A percentile compares a stretch with the other conserved stretches of the same genome.
phyloP scores from a whole-genome alignment of 1,140 invertebrate genomes.

The Doryteuthis pealeii region DNA sequence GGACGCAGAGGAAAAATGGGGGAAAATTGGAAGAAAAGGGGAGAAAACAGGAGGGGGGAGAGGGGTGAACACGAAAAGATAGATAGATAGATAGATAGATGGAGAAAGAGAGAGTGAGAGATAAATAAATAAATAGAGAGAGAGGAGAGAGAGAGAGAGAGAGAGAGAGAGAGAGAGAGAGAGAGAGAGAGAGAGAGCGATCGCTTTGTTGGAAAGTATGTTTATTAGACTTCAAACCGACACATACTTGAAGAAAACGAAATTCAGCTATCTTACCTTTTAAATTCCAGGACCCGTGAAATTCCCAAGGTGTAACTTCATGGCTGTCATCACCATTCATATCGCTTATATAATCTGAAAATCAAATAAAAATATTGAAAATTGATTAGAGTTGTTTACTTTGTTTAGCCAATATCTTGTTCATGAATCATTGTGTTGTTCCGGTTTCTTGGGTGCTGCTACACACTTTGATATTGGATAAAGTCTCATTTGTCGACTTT shows the following conservation, averaged over 20 bases:
- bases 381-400: no score
- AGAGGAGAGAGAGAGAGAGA: neutral
- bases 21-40: neutral
- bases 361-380: slow-evolving; percentile 1
- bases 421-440: no score
- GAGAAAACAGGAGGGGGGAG: neutral
- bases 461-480: neutral
- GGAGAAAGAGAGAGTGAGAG: neutral
- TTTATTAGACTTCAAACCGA: neutral
- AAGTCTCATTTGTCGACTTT: neutral
- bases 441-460: neutral
- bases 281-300: slow-evolving; percentile 18
- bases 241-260: no score
- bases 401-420: no score
- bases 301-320: slow-evolving; percentile 18
- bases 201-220: neutral
- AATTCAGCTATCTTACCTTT: no score
- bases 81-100: neutral
- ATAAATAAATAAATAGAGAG: neutral
- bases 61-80: neutral
- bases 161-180: neutral
- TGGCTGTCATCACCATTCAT: slow-evolving; percentile 32
- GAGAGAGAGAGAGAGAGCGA: neutral
- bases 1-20: neutral
- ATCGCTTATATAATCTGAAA: slow-evolving; percentile 36